Percentiles rank a stretch among this genome's conserved stretches.
Conservation (phyloP, 2,797 vertebrate genomes). For the Mycteria americana region DNA sequence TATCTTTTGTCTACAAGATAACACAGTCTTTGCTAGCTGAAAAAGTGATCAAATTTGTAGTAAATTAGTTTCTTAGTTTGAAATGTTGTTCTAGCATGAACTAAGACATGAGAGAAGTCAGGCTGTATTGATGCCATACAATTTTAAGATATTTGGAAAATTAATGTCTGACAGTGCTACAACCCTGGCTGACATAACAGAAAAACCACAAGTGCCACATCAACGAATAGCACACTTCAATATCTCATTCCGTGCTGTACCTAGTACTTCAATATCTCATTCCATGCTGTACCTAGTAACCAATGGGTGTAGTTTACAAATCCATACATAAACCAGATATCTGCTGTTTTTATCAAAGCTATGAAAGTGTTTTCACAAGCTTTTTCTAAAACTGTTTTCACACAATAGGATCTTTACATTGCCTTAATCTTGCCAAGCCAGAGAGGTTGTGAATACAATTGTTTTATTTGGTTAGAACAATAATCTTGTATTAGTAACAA, state of each 20-base stretch:
- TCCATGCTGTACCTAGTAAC: neutral
- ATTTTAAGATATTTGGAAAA: neutral
- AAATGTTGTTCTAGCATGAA: neutral
- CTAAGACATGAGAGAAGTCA: neutral
- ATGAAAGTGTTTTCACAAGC: neutral
- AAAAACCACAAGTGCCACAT: neutral
- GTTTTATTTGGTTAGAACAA: neutral
- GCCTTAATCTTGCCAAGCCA: neutral
- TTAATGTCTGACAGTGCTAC: neutral
- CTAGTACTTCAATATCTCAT: neutral
- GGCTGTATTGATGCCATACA: neutral
- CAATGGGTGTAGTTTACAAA: neutral
- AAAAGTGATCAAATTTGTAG: neutral
- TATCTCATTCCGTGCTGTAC: neutral
- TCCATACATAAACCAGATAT: neutral
- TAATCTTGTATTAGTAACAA: neutral
- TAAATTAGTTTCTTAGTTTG: neutral
- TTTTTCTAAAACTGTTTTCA: neutral
- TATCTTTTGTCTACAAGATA: accelerated
- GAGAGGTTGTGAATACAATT: neutral
- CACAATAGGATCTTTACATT: neutral
- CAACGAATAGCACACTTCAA: neutral
- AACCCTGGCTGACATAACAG: neutral
- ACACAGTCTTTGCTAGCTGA: neutral
- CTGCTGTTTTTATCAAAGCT: neutral